A percentile compares a stretch with the other conserved stretches of the same genome.
phyloP scores from a whole-genome alignment of 1,140 invertebrate genomes.

The Drosophila virilis region DNA sequence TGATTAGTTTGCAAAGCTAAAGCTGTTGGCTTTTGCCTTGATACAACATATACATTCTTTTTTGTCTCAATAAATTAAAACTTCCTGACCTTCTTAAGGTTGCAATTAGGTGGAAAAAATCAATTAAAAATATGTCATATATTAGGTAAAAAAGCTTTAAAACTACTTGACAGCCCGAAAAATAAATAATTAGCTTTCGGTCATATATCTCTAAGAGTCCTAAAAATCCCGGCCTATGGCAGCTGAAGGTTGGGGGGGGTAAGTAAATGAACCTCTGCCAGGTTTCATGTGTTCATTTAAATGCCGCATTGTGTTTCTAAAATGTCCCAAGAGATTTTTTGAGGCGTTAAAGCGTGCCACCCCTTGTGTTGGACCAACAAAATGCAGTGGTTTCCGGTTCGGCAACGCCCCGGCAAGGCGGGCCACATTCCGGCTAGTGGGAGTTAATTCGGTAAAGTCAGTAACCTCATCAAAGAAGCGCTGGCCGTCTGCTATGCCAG shows the following conservation, averaged over 20 bases:
- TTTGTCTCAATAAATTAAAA: no score
- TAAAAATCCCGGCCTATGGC: neutral
- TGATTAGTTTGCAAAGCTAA: no score
- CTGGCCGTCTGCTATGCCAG: slow-evolving; percentile 58
- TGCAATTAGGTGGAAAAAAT: no score
- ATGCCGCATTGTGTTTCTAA: slow-evolving; percentile 77
- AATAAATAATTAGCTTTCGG: neutral
- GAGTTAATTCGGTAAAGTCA: slow-evolving; percentile 83
- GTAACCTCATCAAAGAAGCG: slow-evolving; percentile 82
- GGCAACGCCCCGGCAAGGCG: slow-evolving; percentile 56
- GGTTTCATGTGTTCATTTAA: slow-evolving; percentile 71
- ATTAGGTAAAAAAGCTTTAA: no score
- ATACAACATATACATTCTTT: no score
- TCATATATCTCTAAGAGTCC: slow-evolving; percentile 6
- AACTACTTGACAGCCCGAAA: no score
- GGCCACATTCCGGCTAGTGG: slow-evolving; percentile 40
- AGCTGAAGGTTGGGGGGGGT: neutral
- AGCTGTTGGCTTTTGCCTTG: no score
- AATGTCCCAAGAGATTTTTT: slow-evolving; percentile 76
- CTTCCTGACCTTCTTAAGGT: no score
- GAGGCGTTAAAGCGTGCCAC: slow-evolving; percentile 81
- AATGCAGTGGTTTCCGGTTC: slow-evolving; percentile 82
- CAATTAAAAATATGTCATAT: no score
- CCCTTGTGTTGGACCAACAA: slow-evolving; percentile 66
- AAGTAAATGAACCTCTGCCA: slow-evolving; percentile 55